These are phyloP conservation scores for Melierax canorus DNA, from an alignment of 2,113 vertebrate genomes.

Conservation along the genomic window DNA sequence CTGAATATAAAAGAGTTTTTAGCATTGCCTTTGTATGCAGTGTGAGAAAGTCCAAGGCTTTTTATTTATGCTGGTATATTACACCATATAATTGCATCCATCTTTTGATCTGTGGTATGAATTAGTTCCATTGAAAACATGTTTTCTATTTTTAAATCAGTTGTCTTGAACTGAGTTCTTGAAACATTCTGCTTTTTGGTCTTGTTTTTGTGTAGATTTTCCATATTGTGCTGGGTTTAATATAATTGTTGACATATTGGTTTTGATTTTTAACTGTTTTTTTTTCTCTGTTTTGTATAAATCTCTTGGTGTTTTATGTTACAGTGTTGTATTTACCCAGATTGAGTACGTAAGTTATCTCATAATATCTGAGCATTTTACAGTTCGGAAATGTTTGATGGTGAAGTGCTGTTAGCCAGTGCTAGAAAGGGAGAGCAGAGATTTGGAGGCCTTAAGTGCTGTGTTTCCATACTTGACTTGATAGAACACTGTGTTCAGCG, in stretches of 20 bases:
- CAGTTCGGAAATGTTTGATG: background rate
- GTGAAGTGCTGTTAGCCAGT: background rate
- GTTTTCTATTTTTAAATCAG: constrained; percentile 60
- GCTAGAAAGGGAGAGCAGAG: background rate
- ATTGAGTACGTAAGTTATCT: background rate
- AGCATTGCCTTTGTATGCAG: constrained; percentile 7
- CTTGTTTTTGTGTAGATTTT: constrained; percentile 48
- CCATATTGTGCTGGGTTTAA: constrained; percentile 33
- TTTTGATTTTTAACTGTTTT: background rate
- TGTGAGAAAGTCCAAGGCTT: constrained; percentile 60
- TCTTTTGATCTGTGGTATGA: constrained; percentile 65
- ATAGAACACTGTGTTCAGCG: background rate
- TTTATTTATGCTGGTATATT: constrained; percentile 59
- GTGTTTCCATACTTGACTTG: background rate
- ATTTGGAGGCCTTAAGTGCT: background rate
- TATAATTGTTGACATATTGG: constrained; percentile 21
- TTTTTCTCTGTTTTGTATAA: background rate
- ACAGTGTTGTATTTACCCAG: background rate
- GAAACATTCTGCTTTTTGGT: constrained; percentile 14
- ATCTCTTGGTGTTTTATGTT: background rate
- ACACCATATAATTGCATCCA: constrained; percentile 53
- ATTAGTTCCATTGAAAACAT: constrained; percentile 62
- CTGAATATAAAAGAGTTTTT: constrained; percentile 9
- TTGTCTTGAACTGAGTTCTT: constrained; percentile 39
- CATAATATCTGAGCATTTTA: background rate